A percentile compares a stretch with the other conserved stretches of the same genome.
These are phyloP conservation scores for Aegithalos caudatus DNA, from an alignment of 2,113 vertebrate genomes.

Conservation along the genomic window DNA sequence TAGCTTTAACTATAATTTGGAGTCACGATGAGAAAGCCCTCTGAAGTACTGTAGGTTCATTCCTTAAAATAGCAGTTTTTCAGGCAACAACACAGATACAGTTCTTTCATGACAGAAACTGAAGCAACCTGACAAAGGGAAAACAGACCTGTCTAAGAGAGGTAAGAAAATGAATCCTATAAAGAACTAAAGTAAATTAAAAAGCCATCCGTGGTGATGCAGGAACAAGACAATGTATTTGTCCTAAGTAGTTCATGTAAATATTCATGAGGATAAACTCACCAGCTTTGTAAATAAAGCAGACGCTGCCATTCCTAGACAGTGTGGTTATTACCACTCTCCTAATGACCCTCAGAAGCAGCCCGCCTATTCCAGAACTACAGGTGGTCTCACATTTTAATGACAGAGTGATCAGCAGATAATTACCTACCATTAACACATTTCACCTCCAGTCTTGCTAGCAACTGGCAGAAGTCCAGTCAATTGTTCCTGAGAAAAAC, in stretches of 20 bases:
- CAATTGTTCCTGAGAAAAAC: background rate
- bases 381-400: slow-evolving; percentile 20
- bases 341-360: background rate
- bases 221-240: background rate
- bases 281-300: background rate
- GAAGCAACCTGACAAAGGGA: background rate
- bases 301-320: background rate
- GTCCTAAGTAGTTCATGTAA: background rate
- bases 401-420: background rate
- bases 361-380: background rate
- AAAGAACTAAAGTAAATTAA: background rate
- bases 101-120: background rate
- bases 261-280: background rate
- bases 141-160: background rate
- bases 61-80: background rate
- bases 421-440: slow-evolving; percentile 25
- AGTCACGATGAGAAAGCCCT: background rate
- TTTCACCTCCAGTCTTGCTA: background rate
- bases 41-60: background rate
- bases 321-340: background rate
- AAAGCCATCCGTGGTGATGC: background rate
- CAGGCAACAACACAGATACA: background rate
- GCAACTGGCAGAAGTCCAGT: background rate
- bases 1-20: background rate
- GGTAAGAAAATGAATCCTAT: background rate